phyloP scores from a whole-genome alignment of 2,113 vertebrate species.

The Pipa parva region DNA sequence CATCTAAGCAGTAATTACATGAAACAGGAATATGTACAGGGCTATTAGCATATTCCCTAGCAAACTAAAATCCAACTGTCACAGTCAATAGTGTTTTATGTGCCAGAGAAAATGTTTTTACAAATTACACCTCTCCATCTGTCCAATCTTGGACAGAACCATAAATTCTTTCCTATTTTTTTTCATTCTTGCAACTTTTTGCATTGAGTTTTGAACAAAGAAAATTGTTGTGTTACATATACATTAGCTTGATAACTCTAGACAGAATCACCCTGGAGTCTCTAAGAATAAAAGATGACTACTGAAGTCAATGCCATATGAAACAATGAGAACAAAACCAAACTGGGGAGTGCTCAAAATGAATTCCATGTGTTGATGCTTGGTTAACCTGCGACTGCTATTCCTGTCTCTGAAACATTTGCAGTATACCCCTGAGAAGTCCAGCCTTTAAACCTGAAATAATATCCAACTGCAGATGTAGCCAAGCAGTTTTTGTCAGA shows the following conservation, averaged over 20 bases:
- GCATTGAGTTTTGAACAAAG: not conserved
- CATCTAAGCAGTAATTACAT: constrained; percentile 33
- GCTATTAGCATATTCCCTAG: constrained; percentile 26
- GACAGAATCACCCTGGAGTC: not conserved
- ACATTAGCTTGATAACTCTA: not conserved
- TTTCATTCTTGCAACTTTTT: not conserved
- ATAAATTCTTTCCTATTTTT: not conserved
- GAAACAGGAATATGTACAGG: constrained; percentile 9
- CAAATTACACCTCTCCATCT: constrained; percentile 39
- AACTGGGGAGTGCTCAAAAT: not conserved
- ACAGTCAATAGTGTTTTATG: constrained; percentile 13
- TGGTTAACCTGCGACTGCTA: not conserved
- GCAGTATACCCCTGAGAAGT: not conserved
- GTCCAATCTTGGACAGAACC: constrained; percentile 11
- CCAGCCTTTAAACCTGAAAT: not conserved
- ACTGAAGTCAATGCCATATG: not conserved
- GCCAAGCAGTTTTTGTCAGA: no score
- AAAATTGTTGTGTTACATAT: not conserved
- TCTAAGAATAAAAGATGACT: not conserved
- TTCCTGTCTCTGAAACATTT: not conserved
- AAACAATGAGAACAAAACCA: not conserved
- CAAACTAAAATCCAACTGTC: constrained; percentile 31
- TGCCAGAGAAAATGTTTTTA: constrained; percentile 47
- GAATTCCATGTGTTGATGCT: not conserved
- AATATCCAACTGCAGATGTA: no score